Evolutionary conservation across 2,888 invertebrate genomes (phyloP), one percentile per base, ranked within the genome.

Genomic region (Troides oblongomaculatus): DNA sequence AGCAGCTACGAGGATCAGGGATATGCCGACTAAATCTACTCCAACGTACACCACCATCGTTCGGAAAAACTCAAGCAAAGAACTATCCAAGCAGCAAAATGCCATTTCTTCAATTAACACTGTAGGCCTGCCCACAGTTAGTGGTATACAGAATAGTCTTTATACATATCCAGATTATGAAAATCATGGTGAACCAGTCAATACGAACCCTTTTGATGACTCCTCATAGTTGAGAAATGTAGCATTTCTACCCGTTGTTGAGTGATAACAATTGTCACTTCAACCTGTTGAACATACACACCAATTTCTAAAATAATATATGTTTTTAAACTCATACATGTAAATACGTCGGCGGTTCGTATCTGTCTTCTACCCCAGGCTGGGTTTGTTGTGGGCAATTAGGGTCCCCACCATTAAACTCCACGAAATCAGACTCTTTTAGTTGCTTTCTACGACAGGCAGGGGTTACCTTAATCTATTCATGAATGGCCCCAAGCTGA

Each of bases 171-270:
- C 89, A 1, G 90, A 90, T 39, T 89, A 90, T 53, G 86, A 88
- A 18, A 81, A 78, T 53, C 85, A 78, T 56, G 76, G 76, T 30
- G 82, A 81, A 67, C 86, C 87, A 82, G 87, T 89, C 84, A 90
- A 77, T 74, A 90, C 87, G 18, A 92, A 92, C 78, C 92, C 92
- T 53, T 92, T 92, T 75, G 90, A 85, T 67, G 90, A 90, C 75
- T 76, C 75, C 6, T 73, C 77, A 58, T 79, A 78, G 74, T 64
- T 58, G n/a, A 10, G 53, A 8, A 62, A 25, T 80, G 6, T 18
- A 8, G 18, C 56, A 21, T 50, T 14, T 21, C 7, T 57, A 10
- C 57, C 57, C n/a, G 7, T 57, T 7, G 21, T 6, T 7, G 21
- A 7, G 21, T 21, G 3, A 57, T 57, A 8, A 57, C 21, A 57